phyloP scores from a whole-genome alignment of 2,113 vertebrate species.

The Onychostruthus taczanowskii region DNA sequence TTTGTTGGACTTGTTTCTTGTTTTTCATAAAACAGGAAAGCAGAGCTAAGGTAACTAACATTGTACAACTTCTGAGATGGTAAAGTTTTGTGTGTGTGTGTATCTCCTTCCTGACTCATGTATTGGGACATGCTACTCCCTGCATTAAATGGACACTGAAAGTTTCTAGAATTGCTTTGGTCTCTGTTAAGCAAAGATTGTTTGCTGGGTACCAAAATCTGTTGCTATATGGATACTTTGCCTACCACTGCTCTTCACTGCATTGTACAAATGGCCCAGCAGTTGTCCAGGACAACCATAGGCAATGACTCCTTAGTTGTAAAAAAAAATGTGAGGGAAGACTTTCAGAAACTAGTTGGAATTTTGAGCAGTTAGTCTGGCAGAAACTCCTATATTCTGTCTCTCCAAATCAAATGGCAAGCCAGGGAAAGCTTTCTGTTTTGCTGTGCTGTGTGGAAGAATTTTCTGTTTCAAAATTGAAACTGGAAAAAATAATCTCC shows the following conservation, averaged over 20 bases:
- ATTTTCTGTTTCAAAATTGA: not conserved
- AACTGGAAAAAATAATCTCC: not conserved
- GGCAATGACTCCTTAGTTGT: not conserved
- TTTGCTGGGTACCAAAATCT: not conserved
- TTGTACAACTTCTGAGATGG: not conserved
- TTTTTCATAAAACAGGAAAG: not conserved
- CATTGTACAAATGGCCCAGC: not conserved
- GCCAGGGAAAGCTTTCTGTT: not conserved
- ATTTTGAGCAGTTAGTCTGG: not conserved
- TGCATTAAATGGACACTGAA: not conserved
- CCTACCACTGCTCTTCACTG: rapidly evolving
- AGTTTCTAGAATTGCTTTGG: not conserved
- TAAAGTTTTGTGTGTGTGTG: not conserved
- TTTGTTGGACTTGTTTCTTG: not conserved
- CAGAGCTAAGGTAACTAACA: not conserved
- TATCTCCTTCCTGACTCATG: not conserved
- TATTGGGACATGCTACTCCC: not conserved
- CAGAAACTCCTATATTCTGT: not conserved
- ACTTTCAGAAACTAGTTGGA: not conserved
- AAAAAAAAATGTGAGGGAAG: not conserved
- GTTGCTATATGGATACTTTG: not conserved
- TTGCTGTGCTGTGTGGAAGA: not conserved
- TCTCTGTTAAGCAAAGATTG: not conserved
- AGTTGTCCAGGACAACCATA: not conserved
- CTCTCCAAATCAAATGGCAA: not conserved